These are phyloP conservation scores for Xyrichtys novacula DNA, from an alignment of 2,797 vertebrate genomes.

Conservation along the genomic window DNA sequence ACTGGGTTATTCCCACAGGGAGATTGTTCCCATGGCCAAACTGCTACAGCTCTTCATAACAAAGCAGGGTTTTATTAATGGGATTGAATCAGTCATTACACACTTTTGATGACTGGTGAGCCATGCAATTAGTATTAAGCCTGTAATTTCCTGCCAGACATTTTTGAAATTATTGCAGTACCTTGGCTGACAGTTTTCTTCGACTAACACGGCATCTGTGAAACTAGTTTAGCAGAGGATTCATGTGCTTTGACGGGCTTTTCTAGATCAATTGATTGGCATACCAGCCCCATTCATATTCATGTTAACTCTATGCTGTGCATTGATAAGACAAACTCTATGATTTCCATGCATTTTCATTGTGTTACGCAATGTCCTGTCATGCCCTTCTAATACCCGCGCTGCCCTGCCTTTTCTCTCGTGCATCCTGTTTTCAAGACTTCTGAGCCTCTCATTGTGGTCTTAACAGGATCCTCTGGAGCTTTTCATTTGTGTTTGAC, in stretches of 20 bases:
- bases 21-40: slow-evolving; percentile 22
- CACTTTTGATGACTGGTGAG: slow-evolving; percentile 42
- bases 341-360: slow-evolving; percentile 71
- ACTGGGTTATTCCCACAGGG: slow-evolving; percentile 31
- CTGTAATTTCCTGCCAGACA: slow-evolving; percentile 35
- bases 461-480: slow-evolving; percentile 72
- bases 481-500: slow-evolving; percentile 56
- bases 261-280: slow-evolving; percentile 21
- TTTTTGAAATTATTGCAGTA: slow-evolving; percentile 39
- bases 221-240: slow-evolving; percentile 13
- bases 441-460: slow-evolving; percentile 66
- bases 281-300: slow-evolving; percentile 29
- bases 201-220: slow-evolving; percentile 5
- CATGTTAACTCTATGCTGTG: slow-evolving; percentile 39
- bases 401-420: slow-evolving; percentile 73
- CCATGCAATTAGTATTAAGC: slow-evolving; percentile 33
- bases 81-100: slow-evolving; percentile 42
- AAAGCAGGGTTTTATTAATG: slow-evolving; percentile 48
- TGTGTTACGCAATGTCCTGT: slow-evolving; percentile 71
- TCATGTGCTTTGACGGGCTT: slow-evolving; percentile 14
- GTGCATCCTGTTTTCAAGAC: slow-evolving; percentile 82
- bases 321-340: slow-evolving; percentile 67
- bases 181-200: slow-evolving; percentile 8
- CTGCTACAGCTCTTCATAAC: slow-evolving; percentile 36
- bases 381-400: slow-evolving; percentile 71